phyloP scores from a whole-genome alignment of 2,113 vertebrate species.

The Gasterosteus aculeatus region DNA sequence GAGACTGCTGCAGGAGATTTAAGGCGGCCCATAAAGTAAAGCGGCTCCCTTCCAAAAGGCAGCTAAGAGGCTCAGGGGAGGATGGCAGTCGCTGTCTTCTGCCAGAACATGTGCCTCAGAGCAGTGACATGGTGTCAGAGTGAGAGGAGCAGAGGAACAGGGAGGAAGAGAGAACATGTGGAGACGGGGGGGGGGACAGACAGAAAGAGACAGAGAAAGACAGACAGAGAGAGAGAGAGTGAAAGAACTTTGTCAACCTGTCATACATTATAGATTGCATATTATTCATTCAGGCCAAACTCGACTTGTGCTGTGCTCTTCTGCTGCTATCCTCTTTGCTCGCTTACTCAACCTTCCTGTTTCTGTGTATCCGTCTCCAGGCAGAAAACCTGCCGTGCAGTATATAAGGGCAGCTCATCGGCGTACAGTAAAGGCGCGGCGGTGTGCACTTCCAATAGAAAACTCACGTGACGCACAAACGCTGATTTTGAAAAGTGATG shows the following conservation, averaged over 20 bases:
- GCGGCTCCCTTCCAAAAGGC: constrained; percentile 65
- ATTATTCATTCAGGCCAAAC: constrained; percentile 72
- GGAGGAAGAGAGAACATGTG: constrained; percentile 4
- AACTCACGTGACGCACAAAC: not conserved
- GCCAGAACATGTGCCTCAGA: constrained; percentile 72
- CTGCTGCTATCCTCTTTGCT: constrained; percentile 55
- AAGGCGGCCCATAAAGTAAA: constrained; percentile 63
- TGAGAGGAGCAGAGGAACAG: constrained; percentile 34
- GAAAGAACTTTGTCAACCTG: constrained; percentile 68
- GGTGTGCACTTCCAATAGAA: constrained; percentile 2
- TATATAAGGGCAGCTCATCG: constrained; percentile 61
- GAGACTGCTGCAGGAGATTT: constrained; percentile 64
- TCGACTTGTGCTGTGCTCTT: constrained; percentile 35
- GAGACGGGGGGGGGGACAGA: not conserved
- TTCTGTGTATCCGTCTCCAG: constrained; percentile 60
- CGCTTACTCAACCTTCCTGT: constrained; percentile 46
- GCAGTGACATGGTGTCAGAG: constrained; percentile 71
- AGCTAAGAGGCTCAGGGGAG: constrained; percentile 74
- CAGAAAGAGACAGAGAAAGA: not conserved
- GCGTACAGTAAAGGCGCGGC: constrained; percentile 29
- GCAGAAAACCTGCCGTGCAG: constrained; percentile 63
- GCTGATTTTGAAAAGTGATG: not conserved
- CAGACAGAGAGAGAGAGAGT: constrained; percentile 18
- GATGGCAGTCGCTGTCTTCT: constrained; percentile 63
- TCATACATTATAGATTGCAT: constrained; percentile 74